Evolutionary conservation across 2,888 invertebrate genomes (phyloP).

Genomic region (Malthinus seriepunctatus): DNA sequence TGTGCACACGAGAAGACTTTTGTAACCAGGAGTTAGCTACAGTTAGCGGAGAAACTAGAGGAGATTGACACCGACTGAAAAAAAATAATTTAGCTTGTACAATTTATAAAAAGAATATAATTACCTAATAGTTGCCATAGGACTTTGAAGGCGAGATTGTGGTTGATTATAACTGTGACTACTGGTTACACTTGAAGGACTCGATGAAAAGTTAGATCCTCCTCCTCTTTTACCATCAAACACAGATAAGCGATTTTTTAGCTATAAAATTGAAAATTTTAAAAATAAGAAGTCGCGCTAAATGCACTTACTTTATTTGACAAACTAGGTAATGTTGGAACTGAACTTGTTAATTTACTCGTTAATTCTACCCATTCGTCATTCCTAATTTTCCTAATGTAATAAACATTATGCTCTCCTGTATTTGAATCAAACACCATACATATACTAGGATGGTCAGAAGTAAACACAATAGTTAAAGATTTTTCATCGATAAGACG

Average conservation of each 20-base stretch:
- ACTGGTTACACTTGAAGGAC: conserved; percentile 27
- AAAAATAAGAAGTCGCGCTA: background rate
- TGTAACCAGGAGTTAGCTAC: conserved; percentile 44
- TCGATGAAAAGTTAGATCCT: conserved; percentile 32
- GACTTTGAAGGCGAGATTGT: conserved; percentile 57
- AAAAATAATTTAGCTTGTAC: conserved; percentile 37
- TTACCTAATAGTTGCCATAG: conserved; percentile 58
- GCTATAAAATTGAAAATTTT: conserved; percentile 28
- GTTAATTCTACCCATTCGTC: conserved; percentile 63
- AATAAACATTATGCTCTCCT: conserved; percentile 81
- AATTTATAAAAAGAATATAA: conserved; percentile 28
- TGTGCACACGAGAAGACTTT: conserved; percentile 42
- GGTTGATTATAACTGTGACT: conserved; percentile 41
- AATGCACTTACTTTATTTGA: conserved; percentile 32
- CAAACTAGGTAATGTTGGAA: conserved; percentile 36
- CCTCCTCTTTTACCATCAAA: conserved; percentile 43
- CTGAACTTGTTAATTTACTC: conserved; percentile 39
- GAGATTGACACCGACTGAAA: conserved; percentile 58
- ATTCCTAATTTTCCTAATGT: conserved; percentile 71
- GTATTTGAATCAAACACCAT: conserved; percentile 78
- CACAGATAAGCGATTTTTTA: conserved; percentile 47
- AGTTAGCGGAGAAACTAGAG: conserved; percentile 45
- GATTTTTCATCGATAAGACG: conserved; percentile 68
- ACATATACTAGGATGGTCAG: conserved; percentile 77
- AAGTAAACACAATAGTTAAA: conserved; percentile 72